Percentiles rank a stretch among this genome's conserved stretches.
Evolutionary conservation across 2,113 vertebrate genomes (phyloP).

Genomic region (Pterocles orientalis): DNA sequence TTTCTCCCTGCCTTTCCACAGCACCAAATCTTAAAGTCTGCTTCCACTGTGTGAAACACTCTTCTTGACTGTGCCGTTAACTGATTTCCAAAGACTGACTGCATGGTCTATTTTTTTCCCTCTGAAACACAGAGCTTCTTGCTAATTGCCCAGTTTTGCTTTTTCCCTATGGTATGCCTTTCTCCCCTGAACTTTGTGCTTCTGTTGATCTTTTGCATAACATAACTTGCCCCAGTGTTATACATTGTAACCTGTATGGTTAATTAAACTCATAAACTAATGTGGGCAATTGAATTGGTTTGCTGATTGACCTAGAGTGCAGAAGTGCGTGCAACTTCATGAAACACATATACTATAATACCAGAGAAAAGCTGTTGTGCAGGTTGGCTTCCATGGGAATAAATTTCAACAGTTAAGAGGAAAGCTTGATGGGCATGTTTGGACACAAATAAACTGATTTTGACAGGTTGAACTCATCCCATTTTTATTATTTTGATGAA

Average conservation of each 20-base stretch:
- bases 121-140: neutral
- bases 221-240: neutral
- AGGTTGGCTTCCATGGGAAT: neutral
- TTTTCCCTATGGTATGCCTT: neutral
- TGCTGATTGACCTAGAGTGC: neutral
- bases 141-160: neutral
- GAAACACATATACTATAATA: neutral
- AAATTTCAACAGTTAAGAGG: neutral
- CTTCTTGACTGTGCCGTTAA: neutral
- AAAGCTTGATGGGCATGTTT: neutral
- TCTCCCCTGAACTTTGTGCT: neutral
- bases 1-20: neutral
- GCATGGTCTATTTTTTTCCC: accelerated
- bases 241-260: neutral
- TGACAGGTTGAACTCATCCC: neutral
- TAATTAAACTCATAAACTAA: neutral
- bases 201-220: neutral
- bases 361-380: neutral
- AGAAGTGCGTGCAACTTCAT: neutral
- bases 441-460: neutral
- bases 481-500: neutral
- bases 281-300: neutral
- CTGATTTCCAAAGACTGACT: neutral
- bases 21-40: neutral
- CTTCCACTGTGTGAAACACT: neutral